Evolutionary conservation across 37 sponge, comb jelly and placozoan genomes (phyloP), one percentile per base, ranked within the genome.

Genomic region (Corticium candelabrum): DNA sequence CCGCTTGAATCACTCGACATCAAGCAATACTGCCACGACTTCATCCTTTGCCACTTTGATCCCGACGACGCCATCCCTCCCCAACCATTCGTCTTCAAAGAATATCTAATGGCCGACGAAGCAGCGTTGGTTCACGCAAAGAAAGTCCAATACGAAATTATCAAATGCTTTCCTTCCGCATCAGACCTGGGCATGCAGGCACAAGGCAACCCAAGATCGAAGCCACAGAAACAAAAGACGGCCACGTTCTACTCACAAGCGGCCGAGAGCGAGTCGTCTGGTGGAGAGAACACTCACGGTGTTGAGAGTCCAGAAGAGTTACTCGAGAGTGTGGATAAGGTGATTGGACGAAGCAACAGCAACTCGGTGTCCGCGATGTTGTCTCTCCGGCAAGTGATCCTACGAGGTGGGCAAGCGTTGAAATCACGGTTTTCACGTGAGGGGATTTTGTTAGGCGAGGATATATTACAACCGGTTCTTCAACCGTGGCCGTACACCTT

Each of bases 121-220:
- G 79, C 86, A 21, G 75, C 85, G 68, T 39, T 80, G 77, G 40
- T 88, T 5, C 85, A 81, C 40, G 74, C 88, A 7, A 77, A 82
- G 35, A 88, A 88, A 40, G 78, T 84, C 11, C 88, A 88, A 77
- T 88, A 84, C 37, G 77, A 68, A 32, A 80, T 80, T 41, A 88
- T 88, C 77, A 84, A 50, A 50, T 50, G 85, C 37, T 56, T 82
- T 41, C 85, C 84, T 7, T 79, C 57, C 37, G 81, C 88, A 38
- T 27, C 78, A 35, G 88, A 84, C 37, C 75, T 88, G 50, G 77
- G 40, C 4, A 88, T 50, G 62, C 62, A 50, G 15, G 37, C 39
- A 39, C 78, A 77, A 84, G 79, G 3, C 72, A 67, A 15, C 77
- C n/a, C n/a, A n/a, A n/a, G n/a, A n/a, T 88, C 33, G 41, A 62